Evolutionary conservation across 2,888 invertebrate species (phyloP), one percentile per base, ranked within the genome.

Genomic region (Scaptodrosophila latifasciaeformis): DNA sequence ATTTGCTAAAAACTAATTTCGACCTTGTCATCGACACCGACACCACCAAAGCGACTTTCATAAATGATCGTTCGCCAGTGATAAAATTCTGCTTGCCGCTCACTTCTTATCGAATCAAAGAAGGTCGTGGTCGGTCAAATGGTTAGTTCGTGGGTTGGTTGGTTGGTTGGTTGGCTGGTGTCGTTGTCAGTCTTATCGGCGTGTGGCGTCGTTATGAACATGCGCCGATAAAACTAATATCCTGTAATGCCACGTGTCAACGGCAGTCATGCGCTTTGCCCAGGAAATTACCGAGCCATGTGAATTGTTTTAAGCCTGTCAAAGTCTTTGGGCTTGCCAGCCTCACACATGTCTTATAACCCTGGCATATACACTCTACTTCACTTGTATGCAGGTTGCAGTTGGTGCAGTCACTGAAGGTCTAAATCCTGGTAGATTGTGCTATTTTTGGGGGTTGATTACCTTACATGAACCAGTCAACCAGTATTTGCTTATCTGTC

Each of bases 221-320:
- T 65, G 67, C 65, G 67, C 63, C 72, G 70, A 76, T 76, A 72
- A 76, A 76, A 76, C 54, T 72, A 72, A 72, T 72, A 76, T 76
- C 72, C 76, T 72, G 72, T 60, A 58, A 49, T 46, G 72, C 42
- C 72, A 72, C 72, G 72, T 72, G 72, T 42, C 72, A 61, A 24
- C 51, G 44, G 45, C 49, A 63, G 70, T 59, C 67, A 76, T 59
- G 62, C 65, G 60, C 67, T 46, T 54, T 55, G 46, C 9, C 27
- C 40, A 30, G 3, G 5, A 37, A n/a, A 37, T 21, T 34, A 12
- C 24, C 24, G 24, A 24, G 24, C n/a, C 6, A 18, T 3, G 7
- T 2, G 42, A 51, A n/a, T n/a, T n/a, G n/a, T n/a, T n/a, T n/a
- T 49, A 34, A 44, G 56, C 47, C 24, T 7, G 7, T 59, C 37